These are phyloP conservation scores for Heliconius ismenius DNA, from an alignment of 2,888 invertebrate species.

Conservation along the genomic window DNA sequence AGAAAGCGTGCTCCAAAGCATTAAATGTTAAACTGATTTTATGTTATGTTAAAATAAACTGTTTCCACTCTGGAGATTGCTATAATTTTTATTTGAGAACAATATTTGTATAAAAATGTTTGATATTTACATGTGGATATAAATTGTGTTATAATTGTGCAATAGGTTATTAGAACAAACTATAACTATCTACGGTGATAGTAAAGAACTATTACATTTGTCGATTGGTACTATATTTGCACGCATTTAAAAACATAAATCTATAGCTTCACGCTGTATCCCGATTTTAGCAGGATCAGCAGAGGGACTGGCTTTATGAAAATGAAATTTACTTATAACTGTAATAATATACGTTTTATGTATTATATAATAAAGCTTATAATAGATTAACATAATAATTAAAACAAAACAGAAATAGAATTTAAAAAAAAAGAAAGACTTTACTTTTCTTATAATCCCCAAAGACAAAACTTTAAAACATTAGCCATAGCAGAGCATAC, in stretches of 20 bases:
- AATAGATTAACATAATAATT: background rate
- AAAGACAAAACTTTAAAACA: constrained; percentile 12
- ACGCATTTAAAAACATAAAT: background rate
- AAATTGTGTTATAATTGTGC: constrained; percentile 20
- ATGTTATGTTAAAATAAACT: constrained; percentile 77
- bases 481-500: constrained; percentile 19
- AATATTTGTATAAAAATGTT: background rate
- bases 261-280: background rate
- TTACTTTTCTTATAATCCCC: constrained; percentile 6
- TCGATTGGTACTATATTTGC: background rate
- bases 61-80: constrained; percentile 67
- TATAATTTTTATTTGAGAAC: constrained; percentile 67
- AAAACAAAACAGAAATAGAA: background rate
- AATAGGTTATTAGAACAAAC: background rate
- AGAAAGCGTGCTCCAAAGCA: constrained; percentile 34
- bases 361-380: background rate
- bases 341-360: background rate
- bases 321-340: too few species aligned
- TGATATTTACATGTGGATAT: background rate
- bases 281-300: background rate
- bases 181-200: background rate
- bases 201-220: background rate
- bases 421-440: too few species aligned
- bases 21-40: constrained; percentile 67
- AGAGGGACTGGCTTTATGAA: background rate